phyloP scores from a whole-genome alignment of 1,140 invertebrate genomes.

The Gerris buenoi region DNA sequence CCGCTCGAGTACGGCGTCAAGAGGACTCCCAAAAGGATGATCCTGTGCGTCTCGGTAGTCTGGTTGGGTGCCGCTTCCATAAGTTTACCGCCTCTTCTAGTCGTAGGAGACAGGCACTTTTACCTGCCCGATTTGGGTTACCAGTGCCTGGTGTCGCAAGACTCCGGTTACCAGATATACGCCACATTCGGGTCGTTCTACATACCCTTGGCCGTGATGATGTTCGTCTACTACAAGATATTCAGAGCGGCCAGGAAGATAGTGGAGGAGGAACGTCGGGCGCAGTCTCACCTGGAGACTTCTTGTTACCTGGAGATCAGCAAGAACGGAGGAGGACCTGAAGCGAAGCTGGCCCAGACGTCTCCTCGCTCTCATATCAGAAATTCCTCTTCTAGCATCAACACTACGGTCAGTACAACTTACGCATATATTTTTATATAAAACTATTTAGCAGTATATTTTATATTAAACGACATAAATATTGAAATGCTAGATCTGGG shows the following conservation, averaged over 20 bases:
- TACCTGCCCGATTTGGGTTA: constrained; percentile 38
- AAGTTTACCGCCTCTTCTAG: constrained; percentile 70
- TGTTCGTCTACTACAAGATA: constrained; percentile 82
- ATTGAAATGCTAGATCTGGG: too few relatives aligned
- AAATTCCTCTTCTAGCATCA: constrained; percentile 41
- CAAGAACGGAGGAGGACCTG: constrained; percentile 48
- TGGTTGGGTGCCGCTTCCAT: constrained; percentile 81
- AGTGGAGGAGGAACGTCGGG: constrained; percentile 68
- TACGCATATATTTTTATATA: too few relatives aligned
- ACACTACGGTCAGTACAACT: constrained; percentile 46
- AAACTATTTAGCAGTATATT: too few relatives aligned
- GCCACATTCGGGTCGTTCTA: constrained; percentile 82
- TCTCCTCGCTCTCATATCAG: constrained; percentile 32
- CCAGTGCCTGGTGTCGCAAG: constrained; percentile 68
- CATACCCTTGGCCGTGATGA: constrained; percentile 75
- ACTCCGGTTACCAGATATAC: constrained; percentile 70
- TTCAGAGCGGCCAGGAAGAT: constrained; percentile 68
- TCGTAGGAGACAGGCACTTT: constrained; percentile 69
- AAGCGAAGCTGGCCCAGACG: constrained; percentile 38
- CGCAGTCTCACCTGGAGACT: constrained; percentile 63
- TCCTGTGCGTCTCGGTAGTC: constrained; percentile 68
- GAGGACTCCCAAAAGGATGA: constrained; percentile 67
- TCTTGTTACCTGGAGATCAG: constrained; percentile 50
- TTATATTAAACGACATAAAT: too few relatives aligned
- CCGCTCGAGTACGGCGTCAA: constrained; percentile 78